These are phyloP conservation scores for Rhopilema esculentum DNA, from an alignment of 30 jellyfish, hydroid and myxozoan genomes.

Conservation along the genomic window DNA sequence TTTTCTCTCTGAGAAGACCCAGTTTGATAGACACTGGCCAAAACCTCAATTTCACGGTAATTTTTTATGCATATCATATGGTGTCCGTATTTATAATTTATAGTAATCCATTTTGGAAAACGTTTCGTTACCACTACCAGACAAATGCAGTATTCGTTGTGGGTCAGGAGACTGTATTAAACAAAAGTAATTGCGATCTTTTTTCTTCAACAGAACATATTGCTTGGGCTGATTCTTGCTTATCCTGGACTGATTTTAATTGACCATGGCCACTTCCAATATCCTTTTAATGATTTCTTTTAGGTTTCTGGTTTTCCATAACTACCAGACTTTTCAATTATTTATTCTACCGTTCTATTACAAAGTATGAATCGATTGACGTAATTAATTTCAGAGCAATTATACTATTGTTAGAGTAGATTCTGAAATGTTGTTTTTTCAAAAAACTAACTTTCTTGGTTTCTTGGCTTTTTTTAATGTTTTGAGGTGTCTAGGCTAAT, in stretches of 20 bases:
- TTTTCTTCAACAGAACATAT: constrained; percentile 31
- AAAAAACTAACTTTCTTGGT: too few relatives aligned
- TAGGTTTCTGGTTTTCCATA: not conserved
- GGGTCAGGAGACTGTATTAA: not conserved
- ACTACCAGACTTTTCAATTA: not conserved
- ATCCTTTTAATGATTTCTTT: constrained; percentile 34
- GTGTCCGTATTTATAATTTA: too few relatives aligned
- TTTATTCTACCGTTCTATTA: not conserved
- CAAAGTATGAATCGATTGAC: not conserved
- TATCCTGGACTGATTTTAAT: constrained; percentile 93
- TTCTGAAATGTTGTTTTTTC: too few relatives aligned
- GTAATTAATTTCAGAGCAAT: too few relatives aligned
- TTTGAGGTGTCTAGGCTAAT: too few relatives aligned
- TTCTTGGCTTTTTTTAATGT: too few relatives aligned
- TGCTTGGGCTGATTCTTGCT: constrained; percentile 58
- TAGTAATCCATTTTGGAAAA: too few relatives aligned
- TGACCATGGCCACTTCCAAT: constrained; percentile 99
- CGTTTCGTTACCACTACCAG: not conserved
- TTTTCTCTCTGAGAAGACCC: too few relatives aligned
- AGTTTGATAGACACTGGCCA: too few relatives aligned
- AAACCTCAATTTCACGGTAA: too few relatives aligned
- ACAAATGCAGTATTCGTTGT: not conserved
- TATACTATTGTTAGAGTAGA: too few relatives aligned
- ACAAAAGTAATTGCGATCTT: not conserved
- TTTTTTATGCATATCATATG: too few relatives aligned